Base-by-base conservation (phyloP, 2,888 invertebrate genomes). In the Agonopterix subpropinquella region DNA sequence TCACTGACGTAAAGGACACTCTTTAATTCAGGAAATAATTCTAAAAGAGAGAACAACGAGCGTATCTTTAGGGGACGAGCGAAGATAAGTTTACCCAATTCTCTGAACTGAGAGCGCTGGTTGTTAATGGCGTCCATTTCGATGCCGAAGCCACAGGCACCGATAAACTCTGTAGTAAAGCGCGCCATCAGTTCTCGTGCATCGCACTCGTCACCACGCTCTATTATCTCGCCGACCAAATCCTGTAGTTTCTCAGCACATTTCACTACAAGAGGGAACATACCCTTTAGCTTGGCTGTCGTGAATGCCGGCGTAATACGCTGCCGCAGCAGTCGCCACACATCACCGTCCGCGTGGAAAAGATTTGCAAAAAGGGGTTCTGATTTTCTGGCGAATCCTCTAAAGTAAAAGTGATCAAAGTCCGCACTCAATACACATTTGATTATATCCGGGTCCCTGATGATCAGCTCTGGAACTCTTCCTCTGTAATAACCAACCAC, bases 101-200 rank as follows among this genome's bases (percentile, higher is more conserved):
- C 60, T 11, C 72, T 55, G 44, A 73, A 76, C 2, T 55, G 53
- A 0, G 70, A 70, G 11, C 58, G 54, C 42, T 70, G 64, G 7
- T 70, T 62, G 7, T 63, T 64, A 15, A 76, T 53, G 4, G 68
- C 56, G 44, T 67, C 61, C 11, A 62, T 58, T 7, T 76, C 63
- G 3, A 76, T 57, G 2, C 74, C 75, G 36, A 73, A 76, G 4
- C 70, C 74, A 47, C 67, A 68, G 0, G 70, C 64, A 3, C 69
- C 70, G 3, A 74, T 72, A n/a, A 69, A 66, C 45, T 76, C 75
- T 0, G 66, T 73, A 0, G 73, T 70, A 45, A 67, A 76, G 11
- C 72, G 52, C 0, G 71, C 68, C 64, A 72, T 68, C 1, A 74
- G 50, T 11, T 73, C 70, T 2, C 67, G 53, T 0, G 67, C 61